Evolutionary conservation across 53 echinoderm and acorn worm genomes (phyloP).

Genomic region (Apostichopus leukothele): DNA sequence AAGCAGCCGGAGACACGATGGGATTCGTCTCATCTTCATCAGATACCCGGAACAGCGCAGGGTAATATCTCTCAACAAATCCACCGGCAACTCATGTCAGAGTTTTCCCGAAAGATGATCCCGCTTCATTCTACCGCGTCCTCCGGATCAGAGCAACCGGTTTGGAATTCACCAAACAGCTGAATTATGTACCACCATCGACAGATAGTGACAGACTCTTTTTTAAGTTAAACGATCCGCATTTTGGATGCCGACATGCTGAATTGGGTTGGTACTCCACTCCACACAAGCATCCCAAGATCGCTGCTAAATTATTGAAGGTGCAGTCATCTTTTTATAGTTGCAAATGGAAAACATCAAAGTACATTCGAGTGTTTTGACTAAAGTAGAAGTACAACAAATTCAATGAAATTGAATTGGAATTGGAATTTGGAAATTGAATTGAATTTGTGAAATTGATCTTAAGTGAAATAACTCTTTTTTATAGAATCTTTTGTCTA

Average conservation of each 20-base stretch:
- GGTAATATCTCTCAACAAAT: slow-evolving; percentile 26
- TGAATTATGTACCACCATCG: background rate
- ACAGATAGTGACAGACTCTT: no score
- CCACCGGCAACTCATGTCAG: slow-evolving; percentile 25
- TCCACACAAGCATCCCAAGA: background rate
- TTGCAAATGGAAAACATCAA: no score
- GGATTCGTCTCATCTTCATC: slow-evolving; percentile 24
- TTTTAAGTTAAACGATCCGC: background rate
- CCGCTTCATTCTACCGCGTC: slow-evolving; percentile 7
- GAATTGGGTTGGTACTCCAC: no score
- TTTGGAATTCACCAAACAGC: slow-evolving; percentile 22
- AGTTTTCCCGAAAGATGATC: slow-evolving; percentile 18
- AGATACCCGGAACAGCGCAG: background rate
- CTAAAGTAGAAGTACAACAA: background rate
- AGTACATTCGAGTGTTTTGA: no score
- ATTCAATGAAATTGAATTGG: no score
- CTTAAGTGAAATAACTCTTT: no score
- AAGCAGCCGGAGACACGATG: slow-evolving; percentile 21
- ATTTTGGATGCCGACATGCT: no score
- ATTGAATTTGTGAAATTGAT: no score
- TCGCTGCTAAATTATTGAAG: background rate
- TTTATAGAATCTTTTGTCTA: no score
- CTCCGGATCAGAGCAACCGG: slow-evolving; percentile 22
- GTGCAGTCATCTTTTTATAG: no score
- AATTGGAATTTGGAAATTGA: no score